Evolutionary conservation across 2,888 invertebrate species (phyloP), one percentile per base, ranked within the genome.

Genomic region (Parnassius apollo): DNA sequence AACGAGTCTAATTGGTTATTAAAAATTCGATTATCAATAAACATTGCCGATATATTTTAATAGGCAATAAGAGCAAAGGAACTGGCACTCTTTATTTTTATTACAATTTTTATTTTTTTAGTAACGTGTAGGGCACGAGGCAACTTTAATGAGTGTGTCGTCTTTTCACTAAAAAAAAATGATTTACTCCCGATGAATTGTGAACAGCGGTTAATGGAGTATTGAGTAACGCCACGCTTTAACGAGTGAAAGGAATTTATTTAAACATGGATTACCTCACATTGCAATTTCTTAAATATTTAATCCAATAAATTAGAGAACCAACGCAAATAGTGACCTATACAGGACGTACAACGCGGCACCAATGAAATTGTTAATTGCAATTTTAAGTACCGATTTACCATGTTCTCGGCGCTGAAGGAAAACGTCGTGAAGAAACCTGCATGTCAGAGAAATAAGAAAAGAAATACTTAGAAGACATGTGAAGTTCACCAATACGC

Each of bases 111-210:
- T 69, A 66, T 52, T 52, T 64, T 57, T 56, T 46, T 13, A 11
- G 65, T 66, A 72, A 74, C 75, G 74, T 70, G 75, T 77, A 80
- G 75, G 81, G 80, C 82, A 83, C 81, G 75, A 78, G 78, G 73
- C 75, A 75, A 35, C 35, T 35, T 35, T 85, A 87, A 88, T 83
- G 85, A 87, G 81, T 72, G 66, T 62, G 75, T 81, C 79, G 74
- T 86, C 82, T 82, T 86, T 86, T 86, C 83, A 76, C 73, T 18
- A 46, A 61, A 62, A 72, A 72, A 73, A 74, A 81, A 79, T 88
- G 87, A 85, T 87, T 86, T 88, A 88, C 83, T 79, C 75, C 82
- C 80, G 82, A 83, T 84, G 83, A 80, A 84, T 81, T 81, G 80
- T 82, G 82, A 80, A 81, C 81, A 76, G 79, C 80, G 77, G 78